Evolutionary conservation across 23 tunicate genomes (phyloP), one percentile per base, ranked within the genome.

Genomic region (Styela plicata): DNA sequence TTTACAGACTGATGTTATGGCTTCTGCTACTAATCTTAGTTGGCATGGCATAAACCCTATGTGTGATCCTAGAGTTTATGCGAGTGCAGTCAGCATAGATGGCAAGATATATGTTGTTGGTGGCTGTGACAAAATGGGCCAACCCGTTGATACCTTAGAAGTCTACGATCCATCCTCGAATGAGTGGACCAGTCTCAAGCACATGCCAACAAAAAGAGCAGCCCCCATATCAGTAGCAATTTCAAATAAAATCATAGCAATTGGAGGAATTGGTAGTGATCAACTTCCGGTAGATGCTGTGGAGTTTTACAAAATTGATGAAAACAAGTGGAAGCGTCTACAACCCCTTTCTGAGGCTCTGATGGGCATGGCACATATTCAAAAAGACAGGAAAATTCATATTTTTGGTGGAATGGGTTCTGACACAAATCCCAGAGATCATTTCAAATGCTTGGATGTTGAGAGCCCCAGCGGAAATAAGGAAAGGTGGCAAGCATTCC

Each of bases 201-300:
- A 76, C 26, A 88, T 93, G 98, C 98, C 89, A 36, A 84, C 98
- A 2, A 93, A 93, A 63, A 83, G 98, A 23, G 98, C 98, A 57
- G 98, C 98, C 20, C 98, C 98, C 24, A 82, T 88, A 29, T 82
- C 85, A 10, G 84, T 89, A 0, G 70, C 93, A 1, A 31, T 80
- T 31, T 86, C 82, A 26, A 87, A 82, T 63, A 74, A 84, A 32
- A 88, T 93, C 27, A 69, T 88, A 25, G 98, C 93, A 22, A 93
- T 93, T 31, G 98, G 98, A n/a, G 98, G 98, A 33, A 91, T 93
- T 16, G 98, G 98, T 18, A 21, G 33, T 31, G 69, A 92, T 24
- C 98, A 93, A 78, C 86, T 83, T 2, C 98, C 98, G 25, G 98
- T 88, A 23, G 98, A 88, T 85, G 92, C 88, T 19, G 98, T 93